Evolutionary conservation across 2,888 invertebrate genomes (phyloP).

Genomic region (Leuctra nigra): DNA sequence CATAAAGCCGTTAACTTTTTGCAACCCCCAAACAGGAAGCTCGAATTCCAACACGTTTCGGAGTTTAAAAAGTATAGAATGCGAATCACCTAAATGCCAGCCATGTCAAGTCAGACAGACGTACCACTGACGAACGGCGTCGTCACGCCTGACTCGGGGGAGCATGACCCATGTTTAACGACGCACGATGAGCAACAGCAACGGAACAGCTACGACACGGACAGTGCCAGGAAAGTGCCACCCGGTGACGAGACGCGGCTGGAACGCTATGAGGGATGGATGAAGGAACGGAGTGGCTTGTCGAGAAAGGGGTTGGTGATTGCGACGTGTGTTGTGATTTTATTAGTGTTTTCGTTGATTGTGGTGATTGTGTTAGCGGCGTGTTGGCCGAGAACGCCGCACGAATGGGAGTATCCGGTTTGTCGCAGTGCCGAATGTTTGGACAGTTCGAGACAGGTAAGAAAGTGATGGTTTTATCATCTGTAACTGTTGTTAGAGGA

Average conservation of each 20-base stretch:
- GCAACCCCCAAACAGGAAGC: too few species aligned
- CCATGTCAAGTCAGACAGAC: too few species aligned
- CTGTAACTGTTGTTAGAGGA: too few species aligned
- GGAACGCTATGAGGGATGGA: constrained; percentile 1
- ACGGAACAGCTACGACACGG: constrained; percentile 4
- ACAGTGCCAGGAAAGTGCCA: constrained; percentile 11
- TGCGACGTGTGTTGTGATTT: constrained; percentile 13
- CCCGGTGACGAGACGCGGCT: not conserved
- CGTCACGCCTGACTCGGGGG: too few species aligned
- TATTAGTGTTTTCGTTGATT: constrained; percentile 41
- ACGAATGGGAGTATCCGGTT: constrained; percentile 39
- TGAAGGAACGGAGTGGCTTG: constrained; percentile 16
- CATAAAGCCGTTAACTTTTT: too few species aligned
- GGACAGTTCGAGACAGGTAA: constrained; percentile 46
- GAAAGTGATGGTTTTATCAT: too few species aligned
- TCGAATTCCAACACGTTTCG: too few species aligned
- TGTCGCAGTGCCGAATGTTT: constrained; percentile 46
- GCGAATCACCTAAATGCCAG: too few species aligned
- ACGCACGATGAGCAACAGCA: too few species aligned
- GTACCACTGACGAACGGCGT: too few species aligned
- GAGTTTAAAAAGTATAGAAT: too few species aligned
- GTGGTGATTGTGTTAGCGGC: constrained; percentile 42
- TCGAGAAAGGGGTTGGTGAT: constrained; percentile 16
- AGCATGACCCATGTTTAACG: too few species aligned
- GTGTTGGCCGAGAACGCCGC: constrained; percentile 43